Conservation (phyloP, 2,113 vertebrate genomes). For the Notarius quadriscutis region DNA sequence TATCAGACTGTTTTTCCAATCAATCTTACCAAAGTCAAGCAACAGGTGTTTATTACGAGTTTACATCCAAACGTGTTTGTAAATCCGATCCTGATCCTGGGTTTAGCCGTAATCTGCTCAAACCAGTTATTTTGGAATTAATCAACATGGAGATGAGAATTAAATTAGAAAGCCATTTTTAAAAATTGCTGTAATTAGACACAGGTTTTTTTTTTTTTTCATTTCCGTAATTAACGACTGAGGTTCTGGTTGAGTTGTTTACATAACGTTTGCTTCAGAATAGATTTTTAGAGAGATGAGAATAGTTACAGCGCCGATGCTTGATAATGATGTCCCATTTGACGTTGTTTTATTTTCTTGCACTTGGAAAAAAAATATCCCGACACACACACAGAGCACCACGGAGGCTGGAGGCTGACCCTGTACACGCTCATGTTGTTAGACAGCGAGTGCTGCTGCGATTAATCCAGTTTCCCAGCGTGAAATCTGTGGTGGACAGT, state of each 20-base stretch:
- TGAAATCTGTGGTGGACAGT: too few species aligned
- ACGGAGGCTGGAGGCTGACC: conserved; percentile 2
- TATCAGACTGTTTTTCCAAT: neutral
- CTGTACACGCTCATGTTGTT: neutral
- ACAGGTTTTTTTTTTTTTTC: neutral
- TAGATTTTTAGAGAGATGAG: neutral
- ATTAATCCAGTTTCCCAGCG: neutral
- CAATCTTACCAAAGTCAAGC: neutral
- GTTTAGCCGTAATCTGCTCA: neutral
- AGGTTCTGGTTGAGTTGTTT: neutral
- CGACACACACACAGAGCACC: neutral
- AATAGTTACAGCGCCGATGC: neutral
- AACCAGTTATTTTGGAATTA: neutral
- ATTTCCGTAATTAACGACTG: neutral
- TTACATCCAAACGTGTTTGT: neutral
- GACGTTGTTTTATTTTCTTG: neutral
- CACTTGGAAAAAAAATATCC: neutral
- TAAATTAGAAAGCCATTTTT: neutral
- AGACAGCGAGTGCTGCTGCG: neutral
- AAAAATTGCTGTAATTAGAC: neutral
- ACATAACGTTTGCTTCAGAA: neutral
- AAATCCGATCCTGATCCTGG: neutral
- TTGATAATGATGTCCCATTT: conserved; percentile 27
- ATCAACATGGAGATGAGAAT: neutral
- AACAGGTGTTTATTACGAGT: neutral